Evolutionary conservation across 1,140 invertebrate genomes (phyloP).

Genomic region (Drosophila lowei): DNA sequence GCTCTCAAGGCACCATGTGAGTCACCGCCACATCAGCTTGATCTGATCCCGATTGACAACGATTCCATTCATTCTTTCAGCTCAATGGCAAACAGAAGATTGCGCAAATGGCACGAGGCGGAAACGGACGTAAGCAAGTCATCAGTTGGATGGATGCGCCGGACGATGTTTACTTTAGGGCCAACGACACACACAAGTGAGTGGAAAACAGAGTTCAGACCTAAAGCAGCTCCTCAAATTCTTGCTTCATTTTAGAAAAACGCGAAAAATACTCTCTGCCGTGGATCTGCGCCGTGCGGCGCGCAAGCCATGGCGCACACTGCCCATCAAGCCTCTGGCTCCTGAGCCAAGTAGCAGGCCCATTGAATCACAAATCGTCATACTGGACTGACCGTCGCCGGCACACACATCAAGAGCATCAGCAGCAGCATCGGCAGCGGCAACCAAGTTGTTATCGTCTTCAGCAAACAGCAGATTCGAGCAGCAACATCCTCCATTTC

Average conservation of each 20-base stretch:
- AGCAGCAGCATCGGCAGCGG: conserved; percentile 50
- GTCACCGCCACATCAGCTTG: conserved; percentile 30
- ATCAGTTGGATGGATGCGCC: conserved; percentile 99
- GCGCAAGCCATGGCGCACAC: conserved; percentile 93
- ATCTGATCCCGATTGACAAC: not conserved
- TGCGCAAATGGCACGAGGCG: conserved; percentile 86
- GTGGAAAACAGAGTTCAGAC: conserved; percentile 66
- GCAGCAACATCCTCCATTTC: conserved; percentile 84
- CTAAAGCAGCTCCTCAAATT: not conserved
- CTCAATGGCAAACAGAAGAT: conserved; percentile 90
- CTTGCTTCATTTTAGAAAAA: conserved; percentile 86
- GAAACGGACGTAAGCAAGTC: conserved; percentile 91
- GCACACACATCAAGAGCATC: conserved; percentile 49
- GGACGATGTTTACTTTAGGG: conserved; percentile 97
- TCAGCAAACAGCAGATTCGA: conserved; percentile 68
- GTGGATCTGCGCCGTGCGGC: conserved; percentile 93
- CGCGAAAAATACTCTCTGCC: conserved; percentile 90
- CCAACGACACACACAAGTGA: conserved; percentile 95
- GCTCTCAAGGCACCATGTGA: conserved; percentile 87
- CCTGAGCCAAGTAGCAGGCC: conserved; percentile 74
- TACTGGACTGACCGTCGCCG: conserved; percentile 87
- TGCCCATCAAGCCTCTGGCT: conserved; percentile 81
- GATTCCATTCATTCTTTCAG: conserved; percentile 63
- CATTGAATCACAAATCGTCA: conserved; percentile 87
- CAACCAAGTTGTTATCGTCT: conserved; percentile 68